A percentile compares a stretch with the other conserved stretches of the same genome.
phyloP scores from a whole-genome alignment of 2,797 vertebrate species.

The Lophius americanus region DNA sequence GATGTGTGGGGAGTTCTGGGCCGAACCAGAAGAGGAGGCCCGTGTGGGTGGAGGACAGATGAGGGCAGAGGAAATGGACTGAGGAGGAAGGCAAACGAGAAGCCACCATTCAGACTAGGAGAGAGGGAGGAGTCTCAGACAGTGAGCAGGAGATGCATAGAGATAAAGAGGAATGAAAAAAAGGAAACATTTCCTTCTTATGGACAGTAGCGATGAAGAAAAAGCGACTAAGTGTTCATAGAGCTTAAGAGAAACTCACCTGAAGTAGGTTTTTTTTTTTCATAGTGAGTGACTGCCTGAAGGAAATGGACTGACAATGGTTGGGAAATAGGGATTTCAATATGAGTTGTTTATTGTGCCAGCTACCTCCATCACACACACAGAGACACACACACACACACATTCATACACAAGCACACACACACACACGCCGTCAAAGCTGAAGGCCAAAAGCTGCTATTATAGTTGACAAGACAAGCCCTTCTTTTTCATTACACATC shows the following conservation, averaged over 20 bases:
- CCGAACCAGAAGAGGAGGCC: slow-evolving; percentile 11
- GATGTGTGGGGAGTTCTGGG: slow-evolving; percentile 9
- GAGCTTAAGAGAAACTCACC: slow-evolving; percentile 30
- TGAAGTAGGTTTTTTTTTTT: slow-evolving; percentile 6
- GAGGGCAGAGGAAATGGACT: slow-evolving; percentile 27
- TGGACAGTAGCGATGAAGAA: slow-evolving; percentile 26
- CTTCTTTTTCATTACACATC: slow-evolving; percentile 58
- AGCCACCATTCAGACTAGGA: slow-evolving; percentile 11
- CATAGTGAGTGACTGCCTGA: slow-evolving; percentile 23
- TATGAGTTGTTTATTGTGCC: slow-evolving; percentile 53
- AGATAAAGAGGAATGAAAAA: slow-evolving; percentile 28
- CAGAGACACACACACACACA: slow-evolving; percentile 8
- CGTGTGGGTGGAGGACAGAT: slow-evolving; percentile 31
- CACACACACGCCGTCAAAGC: slow-evolving; percentile 23
- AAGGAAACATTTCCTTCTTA: slow-evolving; percentile 6
- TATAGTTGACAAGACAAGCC: slow-evolving; percentile 61
- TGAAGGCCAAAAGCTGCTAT: slow-evolving; percentile 58
- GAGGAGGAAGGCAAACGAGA: slow-evolving; percentile 17
- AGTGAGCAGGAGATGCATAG: slow-evolving; percentile 11
- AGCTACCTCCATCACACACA: slow-evolving; percentile 25
- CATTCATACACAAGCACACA: not conserved
- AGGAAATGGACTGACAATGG: slow-evolving; percentile 51
- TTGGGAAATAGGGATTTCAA: slow-evolving; percentile 38
- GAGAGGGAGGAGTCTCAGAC: not conserved
- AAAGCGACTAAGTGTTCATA: slow-evolving; percentile 31